Conservation (phyloP, 2,113 vertebrate species). For the Collichthys lucidus region DNA sequence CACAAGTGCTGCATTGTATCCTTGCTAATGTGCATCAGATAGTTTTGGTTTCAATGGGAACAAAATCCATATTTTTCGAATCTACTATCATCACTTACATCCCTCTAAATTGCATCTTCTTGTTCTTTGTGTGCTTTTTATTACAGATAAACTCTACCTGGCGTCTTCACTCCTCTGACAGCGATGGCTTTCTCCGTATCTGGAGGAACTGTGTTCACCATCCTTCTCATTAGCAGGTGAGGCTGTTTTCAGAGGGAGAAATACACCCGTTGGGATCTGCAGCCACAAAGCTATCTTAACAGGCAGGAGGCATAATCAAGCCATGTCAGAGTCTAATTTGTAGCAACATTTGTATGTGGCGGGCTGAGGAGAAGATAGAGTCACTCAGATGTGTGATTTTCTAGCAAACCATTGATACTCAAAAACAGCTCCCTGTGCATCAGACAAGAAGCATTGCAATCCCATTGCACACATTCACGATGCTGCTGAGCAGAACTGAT, state of each 20-base stretch:
- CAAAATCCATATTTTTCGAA: conserved; percentile 8
- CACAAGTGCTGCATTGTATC: neutral
- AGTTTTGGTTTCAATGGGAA: conserved; percentile 13
- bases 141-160: conserved; percentile 78
- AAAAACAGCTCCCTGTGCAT: conserved; percentile 35
- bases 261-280: conserved; percentile 34
- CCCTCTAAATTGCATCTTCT: conserved; percentile 21
- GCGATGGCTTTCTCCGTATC: conserved; percentile 74
- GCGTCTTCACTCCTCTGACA: conserved; percentile 53
- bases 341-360: neutral
- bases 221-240: conserved; percentile 84
- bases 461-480: conserved; percentile 20
- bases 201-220: conserved; percentile 70
- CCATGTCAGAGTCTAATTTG: conserved; percentile 45
- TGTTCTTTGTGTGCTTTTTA: conserved; percentile 46
- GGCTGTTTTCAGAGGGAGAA: conserved; percentile 38
- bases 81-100: neutral
- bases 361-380: conserved; percentile 8
- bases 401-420: conserved; percentile 35
- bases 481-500: conserved; percentile 51
- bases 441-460: conserved; percentile 31
- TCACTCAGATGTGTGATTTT: conserved; percentile 12
- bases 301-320: conserved; percentile 33
- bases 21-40: conserved; percentile 10
- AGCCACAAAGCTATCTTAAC: conserved; percentile 14